A percentile compares a stretch with the other conserved stretches of the same genome.
phyloP scores from a whole-genome alignment of 2,888 invertebrate species.

The Drosophila phalerata region DNA sequence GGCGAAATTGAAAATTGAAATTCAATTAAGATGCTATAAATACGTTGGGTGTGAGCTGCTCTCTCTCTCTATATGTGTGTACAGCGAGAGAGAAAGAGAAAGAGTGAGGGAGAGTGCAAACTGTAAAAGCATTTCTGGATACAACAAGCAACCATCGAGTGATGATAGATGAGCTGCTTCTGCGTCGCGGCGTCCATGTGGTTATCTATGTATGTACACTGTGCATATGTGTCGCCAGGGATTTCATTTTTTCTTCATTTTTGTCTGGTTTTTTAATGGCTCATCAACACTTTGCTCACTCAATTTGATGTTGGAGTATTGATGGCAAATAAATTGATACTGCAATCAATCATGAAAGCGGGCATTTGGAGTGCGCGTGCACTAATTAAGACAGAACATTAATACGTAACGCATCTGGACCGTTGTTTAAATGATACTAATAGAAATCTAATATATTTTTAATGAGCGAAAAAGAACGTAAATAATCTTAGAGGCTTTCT shows the following conservation, averaged over 20 bases:
- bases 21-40: conserved; percentile 82
- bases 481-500: not conserved
- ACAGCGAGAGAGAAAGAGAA: conserved; percentile 17
- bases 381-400: conserved; percentile 37
- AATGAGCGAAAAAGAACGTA: not conserved
- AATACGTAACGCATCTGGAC: not conserved
- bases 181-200: not conserved
- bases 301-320: conserved; percentile 50
- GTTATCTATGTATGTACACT: not conserved
- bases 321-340: conserved; percentile 61
- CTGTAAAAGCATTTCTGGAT: conserved; percentile 52
- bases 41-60: conserved; percentile 43
- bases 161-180: conserved; percentile 49
- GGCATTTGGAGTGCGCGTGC: conserved; percentile 18
- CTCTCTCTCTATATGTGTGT: conserved; percentile 4
- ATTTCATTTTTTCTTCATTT: conserved; percentile 4
- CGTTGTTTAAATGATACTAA: not conserved
- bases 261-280: conserved; percentile 47
- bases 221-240: conserved; percentile 8
- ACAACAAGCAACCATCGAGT: conserved; percentile 28
- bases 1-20: conserved; percentile 82
- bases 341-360: conserved; percentile 59
- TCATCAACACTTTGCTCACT: conserved; percentile 58
- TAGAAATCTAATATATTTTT: not conserved
- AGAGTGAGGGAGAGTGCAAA: conserved; percentile 22